These are phyloP conservation scores for Scomber scombrus DNA, from an alignment of 2,113 vertebrate genomes.

Conservation along the genomic window DNA sequence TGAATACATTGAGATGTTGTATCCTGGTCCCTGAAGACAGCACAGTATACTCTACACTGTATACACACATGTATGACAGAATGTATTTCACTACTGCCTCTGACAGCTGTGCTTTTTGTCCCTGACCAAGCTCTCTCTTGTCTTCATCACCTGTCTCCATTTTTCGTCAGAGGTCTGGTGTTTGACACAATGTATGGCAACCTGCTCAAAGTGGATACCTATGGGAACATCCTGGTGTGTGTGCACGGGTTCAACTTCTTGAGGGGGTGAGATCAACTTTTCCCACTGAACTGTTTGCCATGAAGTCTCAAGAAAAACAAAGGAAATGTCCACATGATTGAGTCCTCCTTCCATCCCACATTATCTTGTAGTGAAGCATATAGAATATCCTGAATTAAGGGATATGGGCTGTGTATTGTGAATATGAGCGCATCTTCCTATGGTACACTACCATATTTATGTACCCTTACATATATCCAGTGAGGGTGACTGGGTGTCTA, in stretches of 20 bases:
- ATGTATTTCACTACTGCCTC: no score
- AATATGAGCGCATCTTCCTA: no score
- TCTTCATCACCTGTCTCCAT: background rate
- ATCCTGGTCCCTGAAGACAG: no score
- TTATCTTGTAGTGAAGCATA: background rate
- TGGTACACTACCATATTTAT: no score
- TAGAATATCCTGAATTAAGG: no score
- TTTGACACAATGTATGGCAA: constrained; percentile 96
- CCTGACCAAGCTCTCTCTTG: no score
- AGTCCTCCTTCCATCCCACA: background rate
- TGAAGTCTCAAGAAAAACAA: background rate
- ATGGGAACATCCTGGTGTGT: constrained; percentile 97
- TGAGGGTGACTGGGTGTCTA: no score
- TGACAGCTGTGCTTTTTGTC: background rate
- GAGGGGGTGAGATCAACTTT: constrained; percentile 87
- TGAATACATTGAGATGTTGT: no score
- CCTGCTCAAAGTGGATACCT: constrained; percentile 97
- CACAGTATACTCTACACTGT: no score
- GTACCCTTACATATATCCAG: no score
- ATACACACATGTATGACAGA: no score
- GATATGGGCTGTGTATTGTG: no score
- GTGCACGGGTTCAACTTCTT: constrained; percentile 98
- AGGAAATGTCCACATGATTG: background rate
- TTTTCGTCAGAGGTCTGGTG: constrained; percentile 90
- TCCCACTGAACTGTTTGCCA: background rate